Percentiles rank a stretch among this genome's conserved stretches.
Conservation (phyloP, 2,797 vertebrate species). For the Enteromius anoplus region DNA sequence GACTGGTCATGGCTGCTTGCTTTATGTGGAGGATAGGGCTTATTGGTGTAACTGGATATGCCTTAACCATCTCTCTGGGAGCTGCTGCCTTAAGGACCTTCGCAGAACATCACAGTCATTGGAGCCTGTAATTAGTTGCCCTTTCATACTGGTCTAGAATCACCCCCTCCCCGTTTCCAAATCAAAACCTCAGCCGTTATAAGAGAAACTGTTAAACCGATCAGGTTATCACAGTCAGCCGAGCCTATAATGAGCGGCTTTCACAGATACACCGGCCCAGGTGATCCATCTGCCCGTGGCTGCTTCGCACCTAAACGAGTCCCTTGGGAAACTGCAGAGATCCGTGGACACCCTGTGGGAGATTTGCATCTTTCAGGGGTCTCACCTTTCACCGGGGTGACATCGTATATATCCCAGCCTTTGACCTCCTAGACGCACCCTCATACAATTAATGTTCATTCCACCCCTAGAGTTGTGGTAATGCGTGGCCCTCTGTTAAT, state of each 20-base stretch:
- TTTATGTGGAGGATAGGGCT: conserved; percentile 47
- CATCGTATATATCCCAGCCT: conserved; percentile 39
- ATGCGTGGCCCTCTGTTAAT: background rate
- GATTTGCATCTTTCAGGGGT: conserved; percentile 57
- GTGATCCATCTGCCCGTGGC: conserved; percentile 65
- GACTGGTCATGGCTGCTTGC: conserved; percentile 52
- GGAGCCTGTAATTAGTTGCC: conserved; percentile 54
- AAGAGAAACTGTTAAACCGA: conserved; percentile 44
- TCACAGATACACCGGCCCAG: conserved; percentile 60
- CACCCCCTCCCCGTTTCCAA: conserved; percentile 22
- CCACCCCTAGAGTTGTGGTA: conserved; percentile 37
- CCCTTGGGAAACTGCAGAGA: conserved; percentile 63
- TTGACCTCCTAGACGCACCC: conserved; percentile 46
- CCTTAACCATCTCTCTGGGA: conserved; percentile 53
- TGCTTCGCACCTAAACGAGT: conserved; percentile 68
- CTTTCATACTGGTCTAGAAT: conserved; percentile 38
- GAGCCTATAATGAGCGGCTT: conserved; percentile 68
- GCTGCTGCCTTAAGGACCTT: conserved; percentile 53
- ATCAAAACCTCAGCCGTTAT: conserved; percentile 23
- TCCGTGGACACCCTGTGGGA: conserved; percentile 43
- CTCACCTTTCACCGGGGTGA: conserved; percentile 58
- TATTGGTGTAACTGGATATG: conserved; percentile 61
- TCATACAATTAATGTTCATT: conserved; percentile 14
- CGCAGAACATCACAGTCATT: conserved; percentile 51
- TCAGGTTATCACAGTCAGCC: conserved; percentile 62